Evolutionary conservation across 2,113 vertebrate species (phyloP).

Genomic region (Kryptolebias marmoratus): DNA sequence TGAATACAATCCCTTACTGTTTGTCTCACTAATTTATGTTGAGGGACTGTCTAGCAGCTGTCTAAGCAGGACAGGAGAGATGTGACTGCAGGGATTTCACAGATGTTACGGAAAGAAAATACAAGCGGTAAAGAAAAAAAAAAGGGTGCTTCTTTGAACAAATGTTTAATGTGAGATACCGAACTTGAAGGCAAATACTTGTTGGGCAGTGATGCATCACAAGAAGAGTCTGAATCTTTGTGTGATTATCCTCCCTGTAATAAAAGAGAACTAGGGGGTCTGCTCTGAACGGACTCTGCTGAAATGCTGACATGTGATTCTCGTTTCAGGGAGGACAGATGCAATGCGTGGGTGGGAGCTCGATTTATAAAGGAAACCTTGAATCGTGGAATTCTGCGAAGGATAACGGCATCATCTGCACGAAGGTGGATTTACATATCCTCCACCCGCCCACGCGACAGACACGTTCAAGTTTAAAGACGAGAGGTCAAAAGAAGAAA

Average conservation of each 20-base stretch:
- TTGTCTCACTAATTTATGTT: not conserved
- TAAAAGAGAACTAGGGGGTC: constrained; percentile 50
- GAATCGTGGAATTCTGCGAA: constrained; percentile 59
- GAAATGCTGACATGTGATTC: constrained; percentile 49
- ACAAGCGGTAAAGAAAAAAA: not conserved
- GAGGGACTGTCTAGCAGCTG: constrained; percentile 10
- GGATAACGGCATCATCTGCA: constrained; percentile 74
- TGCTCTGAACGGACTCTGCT: constrained; percentile 53
- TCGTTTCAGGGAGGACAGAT: constrained; percentile 65
- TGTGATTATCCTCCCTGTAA: constrained; percentile 60
- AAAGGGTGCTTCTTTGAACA: constrained; percentile 49
- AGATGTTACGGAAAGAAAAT: not conserved
- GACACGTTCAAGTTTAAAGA: constrained; percentile 47
- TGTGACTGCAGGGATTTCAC: not conserved
- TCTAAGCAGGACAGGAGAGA: constrained; percentile 10
- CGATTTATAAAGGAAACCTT: constrained; percentile 71
- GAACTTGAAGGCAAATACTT: constrained; percentile 77
- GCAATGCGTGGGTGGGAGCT: constrained; percentile 58
- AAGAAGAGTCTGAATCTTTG: constrained; percentile 66
- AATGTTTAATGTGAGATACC: constrained; percentile 69
- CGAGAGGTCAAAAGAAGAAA: constrained; percentile 64
- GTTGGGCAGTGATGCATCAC: constrained; percentile 68
- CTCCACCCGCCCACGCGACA: constrained; percentile 71
- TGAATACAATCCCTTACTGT: not conserved
- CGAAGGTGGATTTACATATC: constrained; percentile 68